Percentiles rank a stretch among this genome's conserved stretches.
Evolutionary conservation across 2,888 invertebrate species (phyloP).

Genomic region (Villa cingulata): DNA sequence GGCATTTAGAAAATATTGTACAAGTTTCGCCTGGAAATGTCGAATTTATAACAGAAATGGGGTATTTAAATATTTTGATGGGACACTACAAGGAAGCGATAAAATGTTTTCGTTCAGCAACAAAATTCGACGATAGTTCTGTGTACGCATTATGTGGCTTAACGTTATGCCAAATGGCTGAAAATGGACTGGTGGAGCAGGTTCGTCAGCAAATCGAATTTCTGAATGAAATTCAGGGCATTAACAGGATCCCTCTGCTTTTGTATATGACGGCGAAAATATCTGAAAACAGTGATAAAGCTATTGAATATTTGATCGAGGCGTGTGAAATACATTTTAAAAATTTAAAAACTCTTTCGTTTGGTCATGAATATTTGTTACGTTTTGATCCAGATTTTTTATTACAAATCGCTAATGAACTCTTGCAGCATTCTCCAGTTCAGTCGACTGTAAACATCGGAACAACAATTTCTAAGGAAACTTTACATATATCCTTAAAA

Average conservation of each 20-base stretch:
- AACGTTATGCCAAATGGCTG: constrained; percentile 66
- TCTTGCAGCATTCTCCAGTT: constrained; percentile 58
- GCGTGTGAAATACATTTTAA: constrained; percentile 45
- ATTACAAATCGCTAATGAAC: constrained; percentile 61
- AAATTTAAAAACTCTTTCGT: constrained; percentile 43
- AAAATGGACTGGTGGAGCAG: constrained; percentile 56
- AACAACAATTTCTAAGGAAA: constrained; percentile 33
- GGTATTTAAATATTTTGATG: constrained; percentile 61
- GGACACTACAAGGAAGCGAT: constrained; percentile 65
- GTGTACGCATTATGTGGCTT: constrained; percentile 67
- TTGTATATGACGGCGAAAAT: constrained; percentile 56
- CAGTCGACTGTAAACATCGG: constrained; percentile 40
- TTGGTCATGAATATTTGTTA: constrained; percentile 60
- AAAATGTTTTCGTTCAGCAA: constrained; percentile 64
- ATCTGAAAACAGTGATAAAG: constrained; percentile 40
- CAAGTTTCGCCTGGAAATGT: constrained; percentile 54
- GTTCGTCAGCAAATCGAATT: constrained; percentile 78
- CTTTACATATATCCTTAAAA: constrained; percentile 40
- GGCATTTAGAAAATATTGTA: constrained; percentile 65
- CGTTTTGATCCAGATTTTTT: constrained; percentile 76
- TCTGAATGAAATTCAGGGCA: constrained; percentile 63
- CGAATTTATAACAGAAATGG: constrained; percentile 67
- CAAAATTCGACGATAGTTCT: constrained; percentile 72
- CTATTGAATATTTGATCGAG: constrained; percentile 46
- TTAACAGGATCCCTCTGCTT: constrained; percentile 51